Conservation (phyloP, 2,888 invertebrate genomes). For the Aphodius sticticus region DNA sequence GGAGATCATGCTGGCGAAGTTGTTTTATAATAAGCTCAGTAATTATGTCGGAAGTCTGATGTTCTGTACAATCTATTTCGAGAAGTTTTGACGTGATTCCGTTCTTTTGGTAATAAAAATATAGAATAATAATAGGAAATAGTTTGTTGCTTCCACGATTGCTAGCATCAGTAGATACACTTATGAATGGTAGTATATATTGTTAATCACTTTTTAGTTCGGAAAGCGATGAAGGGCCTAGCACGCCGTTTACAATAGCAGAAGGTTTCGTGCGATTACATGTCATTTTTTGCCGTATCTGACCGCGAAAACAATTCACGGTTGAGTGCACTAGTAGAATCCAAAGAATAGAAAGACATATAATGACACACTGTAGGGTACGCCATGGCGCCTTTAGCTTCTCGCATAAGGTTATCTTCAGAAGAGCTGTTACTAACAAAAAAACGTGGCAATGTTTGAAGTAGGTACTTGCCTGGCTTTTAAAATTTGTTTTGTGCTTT, state of each 20-base stretch:
- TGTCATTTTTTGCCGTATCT: not conserved
- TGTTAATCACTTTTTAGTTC: not conserved
- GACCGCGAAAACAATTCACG: not conserved
- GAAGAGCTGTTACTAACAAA: no score
- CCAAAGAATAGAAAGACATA: no score
- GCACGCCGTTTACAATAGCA: not conserved
- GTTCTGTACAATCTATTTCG: no score
- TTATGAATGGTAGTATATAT: not conserved
- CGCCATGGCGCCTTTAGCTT: no score
- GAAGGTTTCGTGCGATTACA: not conserved
- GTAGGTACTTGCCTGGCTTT: no score
- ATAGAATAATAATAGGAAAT: not conserved
- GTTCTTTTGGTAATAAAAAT: not conserved
- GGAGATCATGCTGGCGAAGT: no score
- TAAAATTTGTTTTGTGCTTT: no score
- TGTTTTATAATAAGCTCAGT: no score
- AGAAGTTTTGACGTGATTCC: not conserved
- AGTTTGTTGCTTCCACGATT: not conserved
- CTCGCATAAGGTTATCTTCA: no score
- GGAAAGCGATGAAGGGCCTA: not conserved
- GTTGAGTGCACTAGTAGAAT: not conserved
- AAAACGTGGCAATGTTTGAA: no score
- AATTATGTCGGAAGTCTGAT: constrained; percentile 28
- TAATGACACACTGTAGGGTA: no score
- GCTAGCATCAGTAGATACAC: not conserved